phyloP scores from a whole-genome alignment of 2,113 vertebrate genomes.

The Falcunculus frontatus region DNA sequence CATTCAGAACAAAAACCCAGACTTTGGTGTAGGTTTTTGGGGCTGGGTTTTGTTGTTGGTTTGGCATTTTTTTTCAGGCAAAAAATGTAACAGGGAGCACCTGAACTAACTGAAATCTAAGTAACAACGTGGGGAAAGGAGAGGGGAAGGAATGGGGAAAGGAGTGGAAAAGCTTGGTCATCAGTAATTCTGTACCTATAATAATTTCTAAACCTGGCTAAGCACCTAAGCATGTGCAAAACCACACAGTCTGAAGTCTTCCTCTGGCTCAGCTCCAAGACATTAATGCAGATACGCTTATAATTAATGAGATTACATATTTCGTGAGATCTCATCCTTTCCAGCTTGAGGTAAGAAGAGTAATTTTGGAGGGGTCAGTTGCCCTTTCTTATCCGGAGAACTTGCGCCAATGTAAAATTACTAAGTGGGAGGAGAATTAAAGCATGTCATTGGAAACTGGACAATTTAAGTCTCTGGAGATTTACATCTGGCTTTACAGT shows the following conservation, averaged over 20 bases:
- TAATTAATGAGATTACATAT: not conserved
- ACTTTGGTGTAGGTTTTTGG: not conserved
- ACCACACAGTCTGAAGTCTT: not conserved
- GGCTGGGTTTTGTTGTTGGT: not conserved
- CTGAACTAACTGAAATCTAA: constrained; percentile 40
- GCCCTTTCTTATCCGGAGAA: not conserved
- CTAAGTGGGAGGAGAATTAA: constrained; percentile 35
- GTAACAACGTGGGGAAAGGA: not conserved
- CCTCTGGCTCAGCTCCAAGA: not conserved
- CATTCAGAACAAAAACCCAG: not conserved
- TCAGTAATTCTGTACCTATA: not conserved
- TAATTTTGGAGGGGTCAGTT: not conserved
- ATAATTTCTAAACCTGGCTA: not conserved
- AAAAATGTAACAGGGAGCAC: not conserved
- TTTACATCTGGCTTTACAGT: constrained; percentile 35
- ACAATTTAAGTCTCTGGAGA: constrained; percentile 25
- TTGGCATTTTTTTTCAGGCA: not conserved
- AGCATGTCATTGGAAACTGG: constrained; percentile 1
- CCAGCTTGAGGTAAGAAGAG: not conserved
- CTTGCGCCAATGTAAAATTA: not conserved
- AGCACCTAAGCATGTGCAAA: not conserved
- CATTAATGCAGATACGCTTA: not conserved
- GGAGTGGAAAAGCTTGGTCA: not conserved
- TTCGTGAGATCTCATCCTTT: not conserved
- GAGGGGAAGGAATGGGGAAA: not conserved